Evolutionary conservation across 2,113 vertebrate genomes (phyloP), one percentile per base, ranked within the genome.

Genomic region (Pangasianodon hypophthalmus): DNA sequence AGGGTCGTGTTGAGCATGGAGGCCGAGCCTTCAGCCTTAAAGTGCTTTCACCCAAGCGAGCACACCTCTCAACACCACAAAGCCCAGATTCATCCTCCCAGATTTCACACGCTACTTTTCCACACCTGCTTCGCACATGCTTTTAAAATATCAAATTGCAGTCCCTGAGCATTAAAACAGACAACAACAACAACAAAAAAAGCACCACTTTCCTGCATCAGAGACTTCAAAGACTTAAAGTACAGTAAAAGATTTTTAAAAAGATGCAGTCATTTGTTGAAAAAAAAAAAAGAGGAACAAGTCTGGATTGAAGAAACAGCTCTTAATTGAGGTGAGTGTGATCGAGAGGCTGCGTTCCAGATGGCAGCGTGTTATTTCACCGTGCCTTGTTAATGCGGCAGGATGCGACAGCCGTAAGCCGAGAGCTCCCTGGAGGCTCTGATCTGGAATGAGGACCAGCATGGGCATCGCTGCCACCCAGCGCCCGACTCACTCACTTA

Each of bases 351-450:
- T 90, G 90, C 37, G 92, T 94, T 97, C 94, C 95, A 96, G 95
- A 97, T 97, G 97, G 96, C 95, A 95, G 95, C 92, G 94, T 96
- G 95, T 97, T 97, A 96, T 96, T 97, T 95, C 94, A 94, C 93
- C 91, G 92, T 94, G 94, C 93, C 92, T 92, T 92, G 94, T 92
- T 96, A 96, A 95, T 96, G 93, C 92, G 89, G 94, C 94, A 93
- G 95, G 95, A 95, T 94, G 94, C 90, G 4, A 94, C 93, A 94
- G 93, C 91, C 94, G 97, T 97, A 98, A 98, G 96, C 93, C 71
- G 95, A 97, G 95, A 93, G 93, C 95, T 96, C 96, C 96, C 69
- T 52, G 92, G 96, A 96, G 95, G 92, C 91, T 69, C 37, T 93
- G 94, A 93, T 94, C 91, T 94, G 94, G 93, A 95, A 95, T 96